Percentiles rank a stretch among this genome's conserved stretches.
These are phyloP conservation scores for Eidolon helvum DNA, from an alignment of 2,113 vertebrate genomes.

Conservation along the genomic window DNA sequence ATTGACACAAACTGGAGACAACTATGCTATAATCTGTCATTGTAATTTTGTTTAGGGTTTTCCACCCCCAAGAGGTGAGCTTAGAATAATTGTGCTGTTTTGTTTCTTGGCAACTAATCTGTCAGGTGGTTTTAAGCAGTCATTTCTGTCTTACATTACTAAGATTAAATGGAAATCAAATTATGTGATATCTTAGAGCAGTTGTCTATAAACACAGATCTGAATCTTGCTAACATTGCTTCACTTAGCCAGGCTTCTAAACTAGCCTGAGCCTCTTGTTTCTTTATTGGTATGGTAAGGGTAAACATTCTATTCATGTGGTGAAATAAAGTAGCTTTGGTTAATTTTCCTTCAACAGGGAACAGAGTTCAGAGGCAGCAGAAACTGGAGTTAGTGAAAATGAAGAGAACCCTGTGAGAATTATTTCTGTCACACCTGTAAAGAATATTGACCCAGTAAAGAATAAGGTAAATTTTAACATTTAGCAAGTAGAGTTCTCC, in stretches of 20 bases:
- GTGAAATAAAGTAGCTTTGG: conserved; percentile 29
- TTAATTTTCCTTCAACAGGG: conserved; percentile 82
- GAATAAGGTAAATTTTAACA: conserved; percentile 82
- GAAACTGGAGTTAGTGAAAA: conserved; percentile 95
- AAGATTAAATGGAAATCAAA: not conserved
- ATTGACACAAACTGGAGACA: not conserved
- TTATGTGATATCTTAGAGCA: not conserved
- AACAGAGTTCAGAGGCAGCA: conserved; percentile 87
- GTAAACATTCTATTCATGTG: not conserved
- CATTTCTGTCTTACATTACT: not conserved
- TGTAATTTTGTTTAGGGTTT: not conserved
- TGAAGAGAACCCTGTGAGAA: conserved; percentile 95
- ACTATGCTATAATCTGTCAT: not conserved
- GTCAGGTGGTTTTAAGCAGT: not conserved
- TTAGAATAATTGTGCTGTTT: not conserved
- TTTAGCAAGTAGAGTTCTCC: not conserved
- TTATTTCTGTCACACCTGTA: conserved; percentile 88
- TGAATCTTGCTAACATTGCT: not conserved
- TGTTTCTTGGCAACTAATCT: conserved; percentile 6
- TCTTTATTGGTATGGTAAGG: not conserved
- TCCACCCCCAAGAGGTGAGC: not conserved
- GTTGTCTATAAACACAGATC: not conserved
- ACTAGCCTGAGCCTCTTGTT: not conserved
- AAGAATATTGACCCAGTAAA: conserved; percentile 88
- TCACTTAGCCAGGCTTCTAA: not conserved